Conservation (phyloP, 2,113 vertebrate species). For the Eolophus roseicapilla region DNA sequence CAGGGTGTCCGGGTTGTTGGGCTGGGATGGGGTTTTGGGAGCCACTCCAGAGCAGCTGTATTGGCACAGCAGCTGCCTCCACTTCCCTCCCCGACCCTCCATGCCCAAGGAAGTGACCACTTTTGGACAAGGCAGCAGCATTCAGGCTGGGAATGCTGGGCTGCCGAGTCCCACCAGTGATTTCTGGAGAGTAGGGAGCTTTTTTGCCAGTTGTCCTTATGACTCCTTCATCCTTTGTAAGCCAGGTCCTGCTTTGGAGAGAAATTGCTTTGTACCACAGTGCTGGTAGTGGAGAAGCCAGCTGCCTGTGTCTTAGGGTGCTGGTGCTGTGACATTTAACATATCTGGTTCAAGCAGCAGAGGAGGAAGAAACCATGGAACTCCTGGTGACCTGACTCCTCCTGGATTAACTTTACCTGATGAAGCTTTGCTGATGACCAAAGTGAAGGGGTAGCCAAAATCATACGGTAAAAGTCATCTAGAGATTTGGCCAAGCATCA, state of each 20-base stretch:
- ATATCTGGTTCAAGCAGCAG: background rate
- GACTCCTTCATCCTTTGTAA: background rate
- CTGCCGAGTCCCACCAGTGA: background rate
- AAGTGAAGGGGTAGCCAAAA: background rate
- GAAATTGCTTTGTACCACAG: background rate
- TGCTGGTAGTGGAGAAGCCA: background rate
- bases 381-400: background rate
- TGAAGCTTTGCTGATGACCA: background rate
- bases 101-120: background rate
- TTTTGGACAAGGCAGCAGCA: background rate
- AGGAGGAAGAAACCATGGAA: background rate
- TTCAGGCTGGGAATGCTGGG: background rate
- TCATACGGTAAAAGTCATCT: background rate
- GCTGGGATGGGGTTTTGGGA: background rate
- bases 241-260: background rate
- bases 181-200: background rate
- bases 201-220: background rate
- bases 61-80: background rate
- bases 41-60: background rate
- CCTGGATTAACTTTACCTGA: background rate
- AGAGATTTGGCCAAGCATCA: background rate
- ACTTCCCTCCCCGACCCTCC: background rate
- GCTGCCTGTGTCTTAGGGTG: background rate
- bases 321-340: background rate
- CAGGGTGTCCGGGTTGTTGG: fast-evolving